phyloP scores from a whole-genome alignment of 1,140 invertebrate genomes.

The Drosophila busckii region DNA sequence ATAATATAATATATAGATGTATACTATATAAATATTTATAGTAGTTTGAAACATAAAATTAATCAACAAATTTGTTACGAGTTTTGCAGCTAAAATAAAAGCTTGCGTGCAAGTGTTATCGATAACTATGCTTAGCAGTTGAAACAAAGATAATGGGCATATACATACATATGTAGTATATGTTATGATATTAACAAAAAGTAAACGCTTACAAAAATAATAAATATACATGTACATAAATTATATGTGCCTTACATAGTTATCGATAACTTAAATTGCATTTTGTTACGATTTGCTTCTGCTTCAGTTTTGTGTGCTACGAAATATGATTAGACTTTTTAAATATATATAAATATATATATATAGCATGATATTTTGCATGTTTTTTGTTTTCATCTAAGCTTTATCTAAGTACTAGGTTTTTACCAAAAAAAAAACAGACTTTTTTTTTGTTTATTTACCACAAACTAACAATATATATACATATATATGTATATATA shows the following conservation, averaged over 20 bases:
- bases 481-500: conserved; percentile 2
- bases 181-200: too few species aligned
- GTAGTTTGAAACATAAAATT: conserved; percentile 63
- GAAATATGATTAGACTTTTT: conserved; percentile 35
- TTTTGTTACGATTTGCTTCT: too few species aligned
- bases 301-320: conserved; percentile 51
- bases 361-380: conserved; percentile 16
- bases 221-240: too few species aligned
- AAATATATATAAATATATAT: conserved; percentile 48
- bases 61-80: conserved; percentile 68
- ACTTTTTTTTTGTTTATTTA: neutral
- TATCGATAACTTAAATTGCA: too few species aligned
- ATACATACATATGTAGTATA: too few species aligned
- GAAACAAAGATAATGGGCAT: too few species aligned
- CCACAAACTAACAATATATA: neutral
- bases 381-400: conserved; percentile 4
- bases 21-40: conserved; percentile 18
- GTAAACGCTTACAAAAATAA: too few species aligned
- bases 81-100: conserved; percentile 42
- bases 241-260: too few species aligned
- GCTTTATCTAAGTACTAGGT: conserved; percentile 44
- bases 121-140: too few species aligned
- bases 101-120: too few species aligned
- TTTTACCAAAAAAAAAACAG: conserved; percentile 27
- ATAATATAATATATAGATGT: conserved; percentile 25